phyloP scores from a whole-genome alignment of 2,888 invertebrate species.

The Chaetoderma sp. region DNA sequence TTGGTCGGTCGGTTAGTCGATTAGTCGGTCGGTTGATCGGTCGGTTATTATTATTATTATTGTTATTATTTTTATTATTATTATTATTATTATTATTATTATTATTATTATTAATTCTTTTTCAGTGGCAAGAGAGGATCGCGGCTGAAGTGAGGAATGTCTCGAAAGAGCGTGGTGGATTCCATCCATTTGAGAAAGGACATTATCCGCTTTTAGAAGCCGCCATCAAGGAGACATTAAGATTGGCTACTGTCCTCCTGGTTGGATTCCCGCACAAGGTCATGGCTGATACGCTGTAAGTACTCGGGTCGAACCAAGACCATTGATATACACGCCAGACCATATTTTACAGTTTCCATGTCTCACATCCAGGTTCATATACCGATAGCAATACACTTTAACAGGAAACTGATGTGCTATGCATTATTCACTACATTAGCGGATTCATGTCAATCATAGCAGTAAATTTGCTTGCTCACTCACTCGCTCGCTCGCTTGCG shows the following conservation, averaged over 20 bases:
- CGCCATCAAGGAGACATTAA: constrained; percentile 33
- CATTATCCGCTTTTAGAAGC: constrained; percentile 33
- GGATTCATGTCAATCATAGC: too few species aligned
- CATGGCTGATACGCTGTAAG: constrained; percentile 30
- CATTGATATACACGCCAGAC: too few species aligned
- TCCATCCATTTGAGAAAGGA: constrained; percentile 25
- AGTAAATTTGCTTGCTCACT: too few species aligned
- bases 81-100: neutral
- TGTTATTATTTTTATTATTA: neutral
- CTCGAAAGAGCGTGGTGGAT: constrained; percentile 4
- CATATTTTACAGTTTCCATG: neutral
- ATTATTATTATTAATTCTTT: constrained; percentile 2
- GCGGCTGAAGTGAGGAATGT: constrained; percentile 27
- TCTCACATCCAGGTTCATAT: neutral
- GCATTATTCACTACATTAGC: too few species aligned
- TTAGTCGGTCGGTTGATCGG: too few species aligned
- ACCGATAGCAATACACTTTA: neutral
- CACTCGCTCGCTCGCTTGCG: too few species aligned
- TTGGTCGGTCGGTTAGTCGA: too few species aligned
- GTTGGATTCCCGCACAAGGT: constrained; percentile 36
- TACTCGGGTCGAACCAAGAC: too few species aligned
- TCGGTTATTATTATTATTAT: too few species aligned
- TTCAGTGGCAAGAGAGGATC: constrained; percentile 35
- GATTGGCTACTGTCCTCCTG: constrained; percentile 31
- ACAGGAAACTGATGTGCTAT: too few species aligned